Percentiles rank a stretch among this genome's conserved stretches.
These are phyloP conservation scores for Rugalucina vietnamica DNA, from an alignment of 2,888 invertebrate genomes.

Conservation along the genomic window DNA sequence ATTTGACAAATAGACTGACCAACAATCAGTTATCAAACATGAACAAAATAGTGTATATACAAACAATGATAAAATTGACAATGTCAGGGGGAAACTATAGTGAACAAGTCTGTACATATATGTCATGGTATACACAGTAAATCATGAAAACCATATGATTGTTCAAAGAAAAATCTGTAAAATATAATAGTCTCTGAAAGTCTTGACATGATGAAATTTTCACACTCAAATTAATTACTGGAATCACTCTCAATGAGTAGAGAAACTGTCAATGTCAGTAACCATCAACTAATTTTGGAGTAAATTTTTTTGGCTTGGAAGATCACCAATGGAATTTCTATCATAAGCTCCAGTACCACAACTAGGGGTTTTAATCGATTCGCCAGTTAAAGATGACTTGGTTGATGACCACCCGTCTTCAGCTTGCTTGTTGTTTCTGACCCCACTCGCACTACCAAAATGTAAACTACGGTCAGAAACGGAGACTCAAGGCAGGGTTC, in stretches of 20 bases:
- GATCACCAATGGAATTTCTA: no score
- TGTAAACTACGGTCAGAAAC: no score
- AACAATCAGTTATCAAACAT: neutral
- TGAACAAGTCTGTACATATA: neutral
- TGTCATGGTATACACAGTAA: neutral
- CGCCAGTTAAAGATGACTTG: no score
- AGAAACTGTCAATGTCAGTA: neutral
- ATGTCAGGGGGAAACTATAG: neutral
- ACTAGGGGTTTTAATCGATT: no score
- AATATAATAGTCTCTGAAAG: neutral
- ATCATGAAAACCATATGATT: neutral
- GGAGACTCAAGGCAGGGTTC: no score
- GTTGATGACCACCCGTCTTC: no score
- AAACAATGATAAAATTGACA: neutral
- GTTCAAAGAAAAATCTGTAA: neutral
- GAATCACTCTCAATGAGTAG: neutral
- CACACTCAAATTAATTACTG: neutral
- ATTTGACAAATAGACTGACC: no score
- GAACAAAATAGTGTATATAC: neutral
- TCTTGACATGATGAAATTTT: neutral
- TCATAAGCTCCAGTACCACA: no score
- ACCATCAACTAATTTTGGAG: no score
- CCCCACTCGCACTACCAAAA: no score
- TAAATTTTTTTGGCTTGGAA: neutral
- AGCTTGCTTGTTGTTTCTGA: no score